phyloP scores from a whole-genome alignment of 1,140 invertebrate species.

The Octopus bimaculoides region DNA sequence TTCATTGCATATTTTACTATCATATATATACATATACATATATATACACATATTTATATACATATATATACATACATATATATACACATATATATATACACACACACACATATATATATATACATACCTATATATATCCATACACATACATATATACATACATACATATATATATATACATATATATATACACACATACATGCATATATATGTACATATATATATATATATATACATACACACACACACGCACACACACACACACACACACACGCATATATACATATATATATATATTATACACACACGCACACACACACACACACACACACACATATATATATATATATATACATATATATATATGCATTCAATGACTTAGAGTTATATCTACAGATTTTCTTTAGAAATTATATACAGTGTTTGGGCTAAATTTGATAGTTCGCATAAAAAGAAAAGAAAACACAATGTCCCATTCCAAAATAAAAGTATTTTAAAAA shows the following conservation, averaged over 20 bases:
- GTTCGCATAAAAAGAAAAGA: no score
- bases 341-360: constrained; percentile 13
- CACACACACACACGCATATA: neutral
- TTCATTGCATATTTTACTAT: no score
- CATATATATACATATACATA: neutral
- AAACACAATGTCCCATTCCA: no score
- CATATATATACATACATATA: neutral
- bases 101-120: neutral
- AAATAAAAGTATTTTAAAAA: no score
- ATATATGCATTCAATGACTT: neutral
- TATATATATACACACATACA: neutral
- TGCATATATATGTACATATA: constrained; percentile 11
- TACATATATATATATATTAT: neutral
- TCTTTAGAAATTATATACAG: neutral
- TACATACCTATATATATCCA: neutral
- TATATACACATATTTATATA: neutral
- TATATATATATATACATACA: constrained; percentile 10
- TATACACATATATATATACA: neutral
- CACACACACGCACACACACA: no score
- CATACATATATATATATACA: neutral
- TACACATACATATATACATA: neutral
- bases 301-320: neutral
- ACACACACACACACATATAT: constrained; percentile 9
- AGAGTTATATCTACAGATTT: neutral
- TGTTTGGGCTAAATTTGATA: no score